A percentile compares a stretch with the other conserved stretches of the same genome.
Conservation (phyloP, 1,140 invertebrate genomes). For the Lepidurus packardi region DNA sequence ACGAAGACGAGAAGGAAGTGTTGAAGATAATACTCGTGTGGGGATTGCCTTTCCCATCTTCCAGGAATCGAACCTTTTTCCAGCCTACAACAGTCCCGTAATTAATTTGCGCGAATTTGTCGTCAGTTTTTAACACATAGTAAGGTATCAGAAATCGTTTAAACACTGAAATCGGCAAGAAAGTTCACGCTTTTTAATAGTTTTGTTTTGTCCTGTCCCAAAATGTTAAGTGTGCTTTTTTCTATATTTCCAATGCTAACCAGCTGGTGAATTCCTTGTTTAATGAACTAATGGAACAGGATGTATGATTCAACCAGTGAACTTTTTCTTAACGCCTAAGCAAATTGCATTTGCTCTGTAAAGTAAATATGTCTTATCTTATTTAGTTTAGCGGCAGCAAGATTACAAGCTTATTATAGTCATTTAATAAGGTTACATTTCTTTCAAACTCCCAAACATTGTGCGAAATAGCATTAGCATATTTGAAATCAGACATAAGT, state of each 20-base stretch:
- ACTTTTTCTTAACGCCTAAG: no score
- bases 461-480: no score
- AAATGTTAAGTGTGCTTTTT: background rate
- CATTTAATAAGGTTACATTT: no score
- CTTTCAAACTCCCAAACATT: no score
- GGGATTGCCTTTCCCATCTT: slow-evolving; percentile 31
- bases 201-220: background rate
- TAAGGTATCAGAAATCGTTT: background rate
- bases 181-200: background rate
- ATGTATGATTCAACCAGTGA: no score
- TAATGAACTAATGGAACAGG: no score
- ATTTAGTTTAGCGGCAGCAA: no score
- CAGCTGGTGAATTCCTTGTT: background rate
- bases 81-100: background rate
- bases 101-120: no score
- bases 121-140: background rate
- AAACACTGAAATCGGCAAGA: background rate
- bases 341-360: no score
- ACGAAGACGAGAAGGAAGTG: slow-evolving; percentile 27
- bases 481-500: no score
- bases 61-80: slow-evolving; percentile 34
- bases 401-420: no score
- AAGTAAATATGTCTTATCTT: no score
- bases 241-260: background rate
- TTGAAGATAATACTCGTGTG: slow-evolving; percentile 30